These are phyloP conservation scores for Elachura formosa DNA, from an alignment of 2,113 vertebrate species.

Conservation along the genomic window DNA sequence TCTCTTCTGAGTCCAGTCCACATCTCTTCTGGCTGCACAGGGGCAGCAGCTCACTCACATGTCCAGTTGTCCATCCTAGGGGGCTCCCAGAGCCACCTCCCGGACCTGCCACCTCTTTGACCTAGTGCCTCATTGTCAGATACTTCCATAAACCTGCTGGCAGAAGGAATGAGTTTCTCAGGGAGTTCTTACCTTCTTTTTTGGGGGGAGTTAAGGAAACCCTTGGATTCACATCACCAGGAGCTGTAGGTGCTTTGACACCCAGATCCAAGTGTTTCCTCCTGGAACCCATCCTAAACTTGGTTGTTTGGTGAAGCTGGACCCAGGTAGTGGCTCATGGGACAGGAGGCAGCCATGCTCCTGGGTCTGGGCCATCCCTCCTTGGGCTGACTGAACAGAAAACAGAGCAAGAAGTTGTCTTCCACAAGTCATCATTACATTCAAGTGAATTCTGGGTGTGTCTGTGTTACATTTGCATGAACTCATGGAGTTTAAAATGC, in stretches of 20 bases:
- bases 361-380: background rate
- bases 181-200: background rate
- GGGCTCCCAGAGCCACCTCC: background rate
- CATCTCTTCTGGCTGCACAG: background rate
- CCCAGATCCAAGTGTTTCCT: background rate
- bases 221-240: background rate
- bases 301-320: background rate
- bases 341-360: background rate
- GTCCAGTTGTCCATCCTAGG: background rate
- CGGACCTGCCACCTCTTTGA: background rate
- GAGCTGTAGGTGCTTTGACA: background rate
- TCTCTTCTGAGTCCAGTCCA: background rate
- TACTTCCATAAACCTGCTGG: background rate
- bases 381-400: background rate
- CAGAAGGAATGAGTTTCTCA: background rate
- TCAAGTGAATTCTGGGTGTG: background rate
- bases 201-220: background rate
- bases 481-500: background rate
- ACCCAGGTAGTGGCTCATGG: accelerated
- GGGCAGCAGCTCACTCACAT: background rate
- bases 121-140: background rate
- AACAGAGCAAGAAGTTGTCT: background rate
- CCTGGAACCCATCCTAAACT: background rate
- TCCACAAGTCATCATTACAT: accelerated
- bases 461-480: no score